These are phyloP conservation scores for Bruchidius siliquastri DNA, from an alignment of 2,888 invertebrate genomes.

Conservation along the genomic window DNA sequence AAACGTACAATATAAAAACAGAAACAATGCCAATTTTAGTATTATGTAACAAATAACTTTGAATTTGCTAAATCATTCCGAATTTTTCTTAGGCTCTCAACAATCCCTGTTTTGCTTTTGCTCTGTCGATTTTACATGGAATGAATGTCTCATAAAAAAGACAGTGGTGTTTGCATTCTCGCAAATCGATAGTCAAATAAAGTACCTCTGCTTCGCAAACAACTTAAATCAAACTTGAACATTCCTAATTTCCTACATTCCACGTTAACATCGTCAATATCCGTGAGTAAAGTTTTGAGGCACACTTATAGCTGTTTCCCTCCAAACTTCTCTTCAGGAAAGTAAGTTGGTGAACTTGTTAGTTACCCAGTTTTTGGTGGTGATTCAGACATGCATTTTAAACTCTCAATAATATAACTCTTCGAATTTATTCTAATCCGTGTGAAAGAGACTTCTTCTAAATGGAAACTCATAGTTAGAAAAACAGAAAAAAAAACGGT, in stretches of 20 bases:
- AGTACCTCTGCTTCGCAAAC: neutral
- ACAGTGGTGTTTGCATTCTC: neutral
- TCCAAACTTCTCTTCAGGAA: neutral
- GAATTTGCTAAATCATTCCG: too few species aligned
- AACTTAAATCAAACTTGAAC: neutral
- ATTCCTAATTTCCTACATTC: neutral
- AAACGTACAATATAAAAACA: too few species aligned
- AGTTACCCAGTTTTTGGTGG: neutral
- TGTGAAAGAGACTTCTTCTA: too few species aligned
- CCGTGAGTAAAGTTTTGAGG: neutral
- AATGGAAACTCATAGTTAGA: too few species aligned
- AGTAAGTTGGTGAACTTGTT: neutral
- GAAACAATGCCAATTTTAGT: too few species aligned
- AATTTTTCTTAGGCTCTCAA: too few species aligned
- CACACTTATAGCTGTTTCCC: neutral
- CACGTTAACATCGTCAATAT: neutral
- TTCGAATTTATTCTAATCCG: too few species aligned
- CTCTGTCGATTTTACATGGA: neutral
- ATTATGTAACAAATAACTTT: too few species aligned
- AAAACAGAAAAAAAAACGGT: too few species aligned
- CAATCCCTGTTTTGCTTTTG: too few species aligned
- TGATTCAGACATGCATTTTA: neutral
- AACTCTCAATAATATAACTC: too few species aligned
- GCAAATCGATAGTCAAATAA: neutral
- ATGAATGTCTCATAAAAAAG: neutral